These are phyloP conservation scores for Spatulosminthurus flaviceps DNA, from an alignment of 2,888 invertebrate genomes.

Conservation along the genomic window DNA sequence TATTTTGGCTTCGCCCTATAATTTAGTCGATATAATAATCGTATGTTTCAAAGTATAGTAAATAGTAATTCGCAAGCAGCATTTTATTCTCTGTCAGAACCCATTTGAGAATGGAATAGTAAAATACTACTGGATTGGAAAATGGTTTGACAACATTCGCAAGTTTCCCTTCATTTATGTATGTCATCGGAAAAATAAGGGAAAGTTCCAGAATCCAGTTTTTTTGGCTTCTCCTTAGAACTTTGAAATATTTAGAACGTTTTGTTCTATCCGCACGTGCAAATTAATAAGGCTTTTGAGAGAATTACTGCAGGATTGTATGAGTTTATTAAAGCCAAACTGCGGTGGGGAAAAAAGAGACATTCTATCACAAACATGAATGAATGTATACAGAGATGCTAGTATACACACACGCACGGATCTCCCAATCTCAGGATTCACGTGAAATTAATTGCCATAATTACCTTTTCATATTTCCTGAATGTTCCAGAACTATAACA, in stretches of 20 bases:
- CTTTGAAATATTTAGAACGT: too few relatives aligned
- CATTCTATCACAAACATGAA: neutral
- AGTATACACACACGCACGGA: neutral
- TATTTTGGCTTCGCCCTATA: neutral
- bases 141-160: neutral
- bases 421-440: neutral
- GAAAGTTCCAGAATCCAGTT: too few relatives aligned
- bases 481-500: neutral
- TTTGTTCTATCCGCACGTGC: too few relatives aligned
- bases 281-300: too few relatives aligned
- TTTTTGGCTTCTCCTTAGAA: too few relatives aligned
- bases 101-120: too few relatives aligned
- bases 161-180: neutral
- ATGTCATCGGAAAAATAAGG: too few relatives aligned
- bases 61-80: neutral
- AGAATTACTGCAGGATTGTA: too few relatives aligned
- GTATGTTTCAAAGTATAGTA: neutral
- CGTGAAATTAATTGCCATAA: too few relatives aligned
- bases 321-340: too few relatives aligned
- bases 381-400: neutral
- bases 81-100: too few relatives aligned
- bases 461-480: neutral
- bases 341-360: too few relatives aligned
- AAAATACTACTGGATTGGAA: neutral
- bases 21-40: neutral